Percentiles rank a stretch among this genome's conserved stretches.
These are phyloP conservation scores for Garrulus glandarius DNA, from an alignment of 2,797 vertebrate species.

Conservation along the genomic window DNA sequence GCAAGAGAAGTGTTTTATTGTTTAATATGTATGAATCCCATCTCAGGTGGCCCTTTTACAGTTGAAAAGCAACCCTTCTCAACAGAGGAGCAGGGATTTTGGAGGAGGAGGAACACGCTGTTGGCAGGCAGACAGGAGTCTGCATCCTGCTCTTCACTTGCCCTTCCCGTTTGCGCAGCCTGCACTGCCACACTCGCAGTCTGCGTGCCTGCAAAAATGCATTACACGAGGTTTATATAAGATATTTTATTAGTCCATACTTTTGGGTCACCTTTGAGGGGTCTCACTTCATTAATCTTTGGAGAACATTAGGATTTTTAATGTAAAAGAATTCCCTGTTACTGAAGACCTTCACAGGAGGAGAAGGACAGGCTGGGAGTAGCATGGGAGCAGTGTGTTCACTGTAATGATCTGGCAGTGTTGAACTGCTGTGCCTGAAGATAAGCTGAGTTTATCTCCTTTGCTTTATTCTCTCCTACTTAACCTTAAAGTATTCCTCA, in stretches of 20 bases:
- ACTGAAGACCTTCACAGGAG: neutral
- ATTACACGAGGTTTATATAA: fast-evolving
- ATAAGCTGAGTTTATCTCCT: constrained; percentile 39
- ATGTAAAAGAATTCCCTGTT: neutral
- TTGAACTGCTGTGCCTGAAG: neutral
- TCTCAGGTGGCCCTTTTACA: neutral
- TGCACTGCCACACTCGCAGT: neutral
- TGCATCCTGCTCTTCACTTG: constrained; percentile 17
- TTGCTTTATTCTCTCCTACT: constrained; percentile 11
- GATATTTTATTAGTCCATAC: neutral
- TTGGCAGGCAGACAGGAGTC: neutral
- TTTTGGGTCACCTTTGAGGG: neutral
- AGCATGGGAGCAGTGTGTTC: neutral
- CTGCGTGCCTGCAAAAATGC: neutral
- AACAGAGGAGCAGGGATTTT: neutral
- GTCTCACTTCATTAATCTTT: neutral
- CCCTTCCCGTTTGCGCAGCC: neutral
- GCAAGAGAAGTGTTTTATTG: neutral
- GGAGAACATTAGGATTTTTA: neutral
- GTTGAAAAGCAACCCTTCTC: neutral
- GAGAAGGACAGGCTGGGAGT: neutral
- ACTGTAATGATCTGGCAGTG: neutral
- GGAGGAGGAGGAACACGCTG: neutral
- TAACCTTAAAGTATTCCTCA: constrained; percentile 23
- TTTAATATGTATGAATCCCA: neutral